These are phyloP conservation scores for Sparidentex hasta DNA, from an alignment of 2,797 vertebrate species.

Conservation along the genomic window DNA sequence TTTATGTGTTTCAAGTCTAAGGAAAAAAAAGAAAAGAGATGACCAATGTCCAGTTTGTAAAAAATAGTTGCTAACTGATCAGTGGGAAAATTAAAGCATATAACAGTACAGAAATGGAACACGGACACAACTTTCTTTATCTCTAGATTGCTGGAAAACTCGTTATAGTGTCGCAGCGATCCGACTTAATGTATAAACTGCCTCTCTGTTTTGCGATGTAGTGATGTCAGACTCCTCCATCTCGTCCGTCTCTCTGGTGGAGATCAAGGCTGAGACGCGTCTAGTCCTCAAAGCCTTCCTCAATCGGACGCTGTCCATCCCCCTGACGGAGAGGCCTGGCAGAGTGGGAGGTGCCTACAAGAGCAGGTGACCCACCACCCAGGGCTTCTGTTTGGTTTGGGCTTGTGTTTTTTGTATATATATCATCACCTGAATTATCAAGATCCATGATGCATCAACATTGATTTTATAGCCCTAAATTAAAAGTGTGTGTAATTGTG, in stretches of 20 bases:
- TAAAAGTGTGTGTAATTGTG: not conserved
- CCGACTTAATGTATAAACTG: not conserved
- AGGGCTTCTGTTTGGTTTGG: not conserved
- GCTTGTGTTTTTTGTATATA: not conserved
- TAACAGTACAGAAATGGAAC: too few species aligned
- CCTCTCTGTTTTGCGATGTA: slow-evolving; percentile 11
- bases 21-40: too few species aligned
- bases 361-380: slow-evolving; percentile 78
- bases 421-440: too few species aligned
- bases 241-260: slow-evolving; percentile 80
- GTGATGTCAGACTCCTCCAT: slow-evolving; percentile 77
- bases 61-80: too few species aligned
- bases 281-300: slow-evolving; percentile 89
- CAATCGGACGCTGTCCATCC: slow-evolving; percentile 61
- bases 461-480: not conserved
- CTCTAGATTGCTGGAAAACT: too few species aligned
- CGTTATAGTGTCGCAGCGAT: not conserved
- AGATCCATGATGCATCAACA: not conserved
- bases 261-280: slow-evolving; percentile 86
- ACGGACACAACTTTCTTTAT: too few species aligned
- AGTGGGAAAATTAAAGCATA: too few species aligned
- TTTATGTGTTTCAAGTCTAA: too few species aligned
- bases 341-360: slow-evolving; percentile 85
- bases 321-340: slow-evolving; percentile 73
- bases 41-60: too few species aligned